Evolutionary conservation across 2,113 vertebrate genomes (phyloP).

Genomic region (Calypte anna): DNA sequence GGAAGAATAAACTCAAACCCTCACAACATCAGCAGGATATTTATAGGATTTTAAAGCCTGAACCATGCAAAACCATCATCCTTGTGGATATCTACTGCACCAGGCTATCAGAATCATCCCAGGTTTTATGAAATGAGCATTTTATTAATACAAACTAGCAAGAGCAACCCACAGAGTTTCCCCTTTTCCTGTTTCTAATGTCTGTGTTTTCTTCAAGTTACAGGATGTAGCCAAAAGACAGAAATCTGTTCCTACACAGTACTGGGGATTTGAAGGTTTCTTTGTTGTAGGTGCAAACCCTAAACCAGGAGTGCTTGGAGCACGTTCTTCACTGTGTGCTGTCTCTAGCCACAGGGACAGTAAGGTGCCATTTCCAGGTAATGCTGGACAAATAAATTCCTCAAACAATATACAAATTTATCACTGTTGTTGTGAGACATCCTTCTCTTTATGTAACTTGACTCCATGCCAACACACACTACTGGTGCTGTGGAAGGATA

Average conservation of each 20-base stretch:
- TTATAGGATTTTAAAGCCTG: background rate
- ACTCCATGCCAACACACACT: background rate
- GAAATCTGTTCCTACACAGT: slow-evolving; percentile 17
- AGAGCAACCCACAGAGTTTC: background rate
- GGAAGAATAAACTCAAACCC: background rate
- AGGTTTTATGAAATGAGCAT: background rate
- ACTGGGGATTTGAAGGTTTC: slow-evolving; percentile 74
- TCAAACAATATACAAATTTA: background rate
- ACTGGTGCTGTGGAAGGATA: background rate
- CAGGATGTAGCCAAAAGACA: slow-evolving; percentile 66
- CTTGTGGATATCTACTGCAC: background rate
- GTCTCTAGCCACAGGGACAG: background rate
- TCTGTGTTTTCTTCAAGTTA: slow-evolving; percentile 59
- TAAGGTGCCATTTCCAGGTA: slow-evolving; percentile 61
- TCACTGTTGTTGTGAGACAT: background rate
- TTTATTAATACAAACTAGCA: background rate
- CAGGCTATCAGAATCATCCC: background rate
- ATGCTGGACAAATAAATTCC: background rate
- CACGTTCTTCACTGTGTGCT: background rate
- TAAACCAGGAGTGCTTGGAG: background rate
- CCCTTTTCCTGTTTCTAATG: background rate
- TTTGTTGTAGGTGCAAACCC: slow-evolving; percentile 54
- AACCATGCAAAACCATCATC: background rate
- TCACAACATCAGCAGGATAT: background rate
- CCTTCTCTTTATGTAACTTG: background rate